Percentiles rank a stretch among this genome's conserved stretches.
phyloP scores from a whole-genome alignment of 2,888 invertebrate genomes.

The Diadromus collaris region DNA sequence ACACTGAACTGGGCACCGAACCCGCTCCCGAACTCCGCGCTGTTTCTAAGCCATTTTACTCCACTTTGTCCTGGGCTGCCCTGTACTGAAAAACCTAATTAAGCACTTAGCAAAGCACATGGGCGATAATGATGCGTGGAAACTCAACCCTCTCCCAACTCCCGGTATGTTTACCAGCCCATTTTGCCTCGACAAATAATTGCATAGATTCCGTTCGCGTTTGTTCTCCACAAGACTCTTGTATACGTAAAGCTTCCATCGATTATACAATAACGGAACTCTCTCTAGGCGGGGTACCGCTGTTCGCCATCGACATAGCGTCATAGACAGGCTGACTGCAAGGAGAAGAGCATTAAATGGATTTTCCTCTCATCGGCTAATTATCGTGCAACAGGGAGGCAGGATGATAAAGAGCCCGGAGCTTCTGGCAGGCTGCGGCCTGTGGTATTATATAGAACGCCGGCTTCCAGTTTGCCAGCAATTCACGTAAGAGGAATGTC shows the following conservation, averaged over 20 bases:
- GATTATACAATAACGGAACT: constrained; percentile 4
- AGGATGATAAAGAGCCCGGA: constrained; percentile 5
- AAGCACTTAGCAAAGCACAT: background rate
- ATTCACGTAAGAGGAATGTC: constrained; percentile 1
- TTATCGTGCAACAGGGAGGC: background rate
- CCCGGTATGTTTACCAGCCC: background rate
- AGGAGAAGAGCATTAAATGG: constrained; percentile 13
- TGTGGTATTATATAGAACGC: background rate
- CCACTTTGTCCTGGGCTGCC: too few species aligned
- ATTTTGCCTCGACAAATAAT: background rate
- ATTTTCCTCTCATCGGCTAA: constrained; percentile 13
- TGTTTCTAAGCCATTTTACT: too few species aligned
- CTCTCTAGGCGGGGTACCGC: background rate
- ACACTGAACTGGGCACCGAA: too few species aligned
- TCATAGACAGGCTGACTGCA: background rate
- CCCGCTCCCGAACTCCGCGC: too few species aligned
- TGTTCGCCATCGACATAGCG: background rate
- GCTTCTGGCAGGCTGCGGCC: constrained; percentile 9
- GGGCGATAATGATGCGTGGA: background rate
- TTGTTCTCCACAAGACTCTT: background rate
- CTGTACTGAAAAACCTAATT: background rate
- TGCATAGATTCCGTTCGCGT: too few species aligned
- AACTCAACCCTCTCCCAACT: background rate
- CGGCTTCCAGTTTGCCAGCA: background rate
- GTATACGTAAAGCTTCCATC: background rate